phyloP scores from a whole-genome alignment of 2,888 invertebrate species.

The Nymphalis polychloros region DNA sequence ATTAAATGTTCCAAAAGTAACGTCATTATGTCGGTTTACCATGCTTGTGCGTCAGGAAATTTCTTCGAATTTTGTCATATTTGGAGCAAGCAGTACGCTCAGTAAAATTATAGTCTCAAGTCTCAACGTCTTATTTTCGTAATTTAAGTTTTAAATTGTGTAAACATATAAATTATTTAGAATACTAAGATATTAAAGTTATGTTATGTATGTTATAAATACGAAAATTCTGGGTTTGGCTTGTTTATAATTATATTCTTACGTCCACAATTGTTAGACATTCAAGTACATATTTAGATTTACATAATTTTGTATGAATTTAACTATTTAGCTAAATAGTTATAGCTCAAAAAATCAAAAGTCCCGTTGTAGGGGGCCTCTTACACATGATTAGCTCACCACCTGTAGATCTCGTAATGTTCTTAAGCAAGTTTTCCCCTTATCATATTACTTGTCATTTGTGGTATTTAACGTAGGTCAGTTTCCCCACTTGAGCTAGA shows the following conservation, averaged over 20 bases:
- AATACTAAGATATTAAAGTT: too few relatives aligned
- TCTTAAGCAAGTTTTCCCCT: slow-evolving; percentile 63
- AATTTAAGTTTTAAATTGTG: not conserved
- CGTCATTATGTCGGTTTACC: not conserved
- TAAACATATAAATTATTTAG: not conserved
- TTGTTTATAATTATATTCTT: too few relatives aligned
- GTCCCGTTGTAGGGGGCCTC: not conserved
- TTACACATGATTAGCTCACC: not conserved
- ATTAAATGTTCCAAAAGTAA: not conserved
- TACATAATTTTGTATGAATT: too few relatives aligned
- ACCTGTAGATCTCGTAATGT: slow-evolving; percentile 31
- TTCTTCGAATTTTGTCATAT: slow-evolving; percentile 9
- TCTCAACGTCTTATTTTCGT: not conserved
- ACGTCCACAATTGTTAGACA: too few relatives aligned
- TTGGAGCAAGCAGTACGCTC: slow-evolving; percentile 3
- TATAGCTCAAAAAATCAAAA: too few relatives aligned
- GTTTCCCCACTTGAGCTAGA: slow-evolving; percentile 60
- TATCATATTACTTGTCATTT: slow-evolving; percentile 55
- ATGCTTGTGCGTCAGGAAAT: slow-evolving; percentile 4
- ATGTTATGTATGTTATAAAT: too few relatives aligned
- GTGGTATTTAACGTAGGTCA: slow-evolving; percentile 73
- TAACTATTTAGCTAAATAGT: too few relatives aligned
- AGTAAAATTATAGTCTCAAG: not conserved
- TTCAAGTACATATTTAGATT: too few relatives aligned
- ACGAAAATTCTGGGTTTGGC: too few relatives aligned